Evolutionary conservation across 2,888 invertebrate species (phyloP), one percentile per base, ranked within the genome.

Genomic region (Andrena bucephala): DNA sequence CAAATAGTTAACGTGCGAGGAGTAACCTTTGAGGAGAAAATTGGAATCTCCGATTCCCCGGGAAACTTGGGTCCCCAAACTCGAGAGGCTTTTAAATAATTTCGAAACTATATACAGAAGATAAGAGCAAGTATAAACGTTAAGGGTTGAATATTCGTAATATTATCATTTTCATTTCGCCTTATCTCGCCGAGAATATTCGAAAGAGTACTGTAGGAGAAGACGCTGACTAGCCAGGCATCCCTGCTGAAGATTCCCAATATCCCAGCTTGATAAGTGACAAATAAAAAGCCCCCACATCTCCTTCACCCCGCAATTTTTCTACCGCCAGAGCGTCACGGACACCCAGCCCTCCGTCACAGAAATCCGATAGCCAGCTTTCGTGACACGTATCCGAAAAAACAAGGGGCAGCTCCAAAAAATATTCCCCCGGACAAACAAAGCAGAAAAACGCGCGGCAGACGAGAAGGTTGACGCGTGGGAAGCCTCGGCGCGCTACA

Each of bases 341-440:
- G 31, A n/a, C 57, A 75, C 48, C 62, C 29, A 68, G 10, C 24
- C 29, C 65, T 67, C 50, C 36, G 4, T 27, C 27, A 24, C 63
- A 31, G 60, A 75, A 75, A 75, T 67, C 52, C 75, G 75, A 48
- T 52, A 42, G 24, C n/a, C 33, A 50, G 29, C 20, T 36, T 13
- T 57, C 42, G 59, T 42, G 57, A 74, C 60, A 10, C 42, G 42
- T 20, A 24, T n/a, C n/a, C 27, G 29, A 42, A 36, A 36, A 16
- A n/a, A 36, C 57, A 20, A 48, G 16, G 2, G 31, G 20, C 36
- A 62, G 27, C 24, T 20, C 13, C 16, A 65, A 65, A 63, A 60
- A 63, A 65, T 65, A 48, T 77, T 77, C 70, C 13, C 10, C 29
- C 24, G 6, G 13, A 27, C 6, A 10, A 48, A 57, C 42, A 42